Evolutionary conservation across 1,140 invertebrate species (phyloP).

Genomic region (Drosophila dunni): DNA sequence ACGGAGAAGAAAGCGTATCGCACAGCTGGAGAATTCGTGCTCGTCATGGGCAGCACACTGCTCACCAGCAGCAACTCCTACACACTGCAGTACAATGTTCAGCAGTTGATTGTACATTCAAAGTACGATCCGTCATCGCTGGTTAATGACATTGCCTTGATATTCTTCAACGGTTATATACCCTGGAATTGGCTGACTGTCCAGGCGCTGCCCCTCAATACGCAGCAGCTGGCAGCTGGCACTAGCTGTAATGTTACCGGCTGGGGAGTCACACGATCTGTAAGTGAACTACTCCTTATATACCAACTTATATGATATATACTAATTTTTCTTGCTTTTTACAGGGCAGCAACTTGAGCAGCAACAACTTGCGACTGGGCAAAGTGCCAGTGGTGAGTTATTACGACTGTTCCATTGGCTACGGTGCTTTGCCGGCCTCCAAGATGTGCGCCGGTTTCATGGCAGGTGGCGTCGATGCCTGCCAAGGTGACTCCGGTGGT

Average conservation of each 20-base stretch:
- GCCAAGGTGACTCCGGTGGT: constrained; percentile 83
- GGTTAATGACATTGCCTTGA: constrained; percentile 60
- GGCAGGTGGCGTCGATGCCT: constrained; percentile 67
- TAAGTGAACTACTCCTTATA: constrained; percentile 19
- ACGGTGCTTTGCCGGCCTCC: constrained; percentile 10
- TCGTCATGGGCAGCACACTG: constrained; percentile 66
- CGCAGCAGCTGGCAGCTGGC: neutral
- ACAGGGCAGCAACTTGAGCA: constrained; percentile 23
- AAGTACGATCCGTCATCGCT: constrained; percentile 36
- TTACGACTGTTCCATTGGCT: constrained; percentile 36
- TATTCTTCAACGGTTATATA: constrained; percentile 70
- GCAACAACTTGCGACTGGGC: constrained; percentile 44
- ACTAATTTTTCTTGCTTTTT: neutral
- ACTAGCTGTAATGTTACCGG: constrained; percentile 59
- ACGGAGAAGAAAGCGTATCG: constrained; percentile 20
- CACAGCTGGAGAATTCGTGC: constrained; percentile 56
- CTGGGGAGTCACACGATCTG: constrained; percentile 54
- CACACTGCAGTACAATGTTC: constrained; percentile 58
- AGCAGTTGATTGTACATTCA: constrained; percentile 51
- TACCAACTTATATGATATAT: no score
- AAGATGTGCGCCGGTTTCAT: constrained; percentile 65
- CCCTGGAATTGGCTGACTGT: constrained; percentile 44
- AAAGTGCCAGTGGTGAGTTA: constrained; percentile 46
- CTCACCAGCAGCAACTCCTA: constrained; percentile 17
- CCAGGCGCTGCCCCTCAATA: constrained; percentile 43